phyloP scores from a whole-genome alignment of 2,888 invertebrate species.

The Lampropteryx suffumata region DNA sequence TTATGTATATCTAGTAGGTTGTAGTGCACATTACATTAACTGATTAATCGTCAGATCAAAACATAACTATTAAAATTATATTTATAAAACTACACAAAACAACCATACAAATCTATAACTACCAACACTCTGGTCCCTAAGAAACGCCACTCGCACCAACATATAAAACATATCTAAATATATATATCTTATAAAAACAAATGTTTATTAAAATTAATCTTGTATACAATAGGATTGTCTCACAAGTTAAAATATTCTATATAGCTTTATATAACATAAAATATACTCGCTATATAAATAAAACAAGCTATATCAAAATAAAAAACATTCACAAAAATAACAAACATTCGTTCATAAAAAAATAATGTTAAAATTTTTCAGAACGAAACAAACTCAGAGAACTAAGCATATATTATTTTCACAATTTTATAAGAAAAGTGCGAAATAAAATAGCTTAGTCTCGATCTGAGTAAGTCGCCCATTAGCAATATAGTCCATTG shows the following conservation, averaged over 20 bases:
- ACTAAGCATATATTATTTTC: too few species aligned
- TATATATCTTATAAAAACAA: conserved; percentile 10
- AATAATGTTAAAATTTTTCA: too few species aligned
- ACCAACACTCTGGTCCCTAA: conserved; percentile 65
- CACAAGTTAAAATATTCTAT: background rate
- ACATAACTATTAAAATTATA: conserved; percentile 55
- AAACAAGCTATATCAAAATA: conserved; percentile 2
- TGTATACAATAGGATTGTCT: background rate
- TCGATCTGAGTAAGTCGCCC: too few species aligned
- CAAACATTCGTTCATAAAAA: background rate
- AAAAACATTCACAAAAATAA: conserved; percentile 2
- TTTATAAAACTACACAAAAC: conserved; percentile 51
- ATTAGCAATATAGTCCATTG: too few species aligned
- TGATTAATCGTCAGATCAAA: conserved; percentile 68
- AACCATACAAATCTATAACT: conserved; percentile 48
- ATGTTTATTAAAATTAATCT: conserved; percentile 6
- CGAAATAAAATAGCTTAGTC: too few species aligned
- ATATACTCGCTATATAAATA: background rate
- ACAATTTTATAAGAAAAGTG: too few species aligned
- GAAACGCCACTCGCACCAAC: conserved; percentile 51
- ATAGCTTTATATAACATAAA: background rate
- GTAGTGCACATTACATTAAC: conserved; percentile 60
- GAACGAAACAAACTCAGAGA: too few species aligned
- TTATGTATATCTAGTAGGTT: conserved; percentile 53
- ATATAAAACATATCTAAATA: conserved; percentile 41